phyloP scores from a whole-genome alignment of 2,888 invertebrate genomes.

The Cerceris rybyensis region DNA sequence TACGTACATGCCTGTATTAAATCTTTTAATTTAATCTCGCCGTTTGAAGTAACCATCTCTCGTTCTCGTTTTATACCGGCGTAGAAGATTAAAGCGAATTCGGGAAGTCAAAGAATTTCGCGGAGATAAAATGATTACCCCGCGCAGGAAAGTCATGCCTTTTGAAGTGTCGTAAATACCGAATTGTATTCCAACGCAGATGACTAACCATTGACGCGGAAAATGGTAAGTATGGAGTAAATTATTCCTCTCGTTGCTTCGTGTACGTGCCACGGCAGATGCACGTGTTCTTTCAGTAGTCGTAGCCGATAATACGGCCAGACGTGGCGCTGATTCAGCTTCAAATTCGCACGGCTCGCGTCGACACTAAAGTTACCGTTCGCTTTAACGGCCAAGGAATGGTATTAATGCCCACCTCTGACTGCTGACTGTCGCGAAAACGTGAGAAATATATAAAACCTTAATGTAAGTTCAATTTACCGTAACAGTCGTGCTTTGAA shows the following conservation, averaged over 20 bases:
- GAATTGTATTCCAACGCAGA: background rate
- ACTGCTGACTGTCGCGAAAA: conserved; percentile 47
- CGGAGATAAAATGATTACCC: background rate
- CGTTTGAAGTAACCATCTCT: background rate
- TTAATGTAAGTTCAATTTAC: conserved; percentile 28
- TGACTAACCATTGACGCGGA: background rate
- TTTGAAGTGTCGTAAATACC: background rate
- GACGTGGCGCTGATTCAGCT: conserved; percentile 53
- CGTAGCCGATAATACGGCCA: conserved; percentile 57
- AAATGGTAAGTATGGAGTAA: conserved; percentile 19
- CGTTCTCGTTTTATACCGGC: background rate
- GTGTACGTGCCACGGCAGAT: conserved; percentile 51
- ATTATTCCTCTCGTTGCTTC: conserved; percentile 31
- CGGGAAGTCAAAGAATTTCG: background rate
- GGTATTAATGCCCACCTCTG: conserved; percentile 30
- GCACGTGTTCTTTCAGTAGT: conserved; percentile 58
- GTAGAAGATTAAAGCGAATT: background rate
- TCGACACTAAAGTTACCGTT: conserved; percentile 37
- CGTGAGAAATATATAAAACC: conserved; percentile 28
- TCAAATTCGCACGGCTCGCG: conserved; percentile 31
- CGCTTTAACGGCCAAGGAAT: conserved; percentile 42
- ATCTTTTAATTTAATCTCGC: background rate
- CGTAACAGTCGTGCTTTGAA: background rate
- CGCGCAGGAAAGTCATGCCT: too few species aligned
- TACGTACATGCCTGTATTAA: conserved; percentile 1